Base-by-base conservation (phyloP, 2,888 invertebrate genomes). In the Thumatha senex region DNA sequence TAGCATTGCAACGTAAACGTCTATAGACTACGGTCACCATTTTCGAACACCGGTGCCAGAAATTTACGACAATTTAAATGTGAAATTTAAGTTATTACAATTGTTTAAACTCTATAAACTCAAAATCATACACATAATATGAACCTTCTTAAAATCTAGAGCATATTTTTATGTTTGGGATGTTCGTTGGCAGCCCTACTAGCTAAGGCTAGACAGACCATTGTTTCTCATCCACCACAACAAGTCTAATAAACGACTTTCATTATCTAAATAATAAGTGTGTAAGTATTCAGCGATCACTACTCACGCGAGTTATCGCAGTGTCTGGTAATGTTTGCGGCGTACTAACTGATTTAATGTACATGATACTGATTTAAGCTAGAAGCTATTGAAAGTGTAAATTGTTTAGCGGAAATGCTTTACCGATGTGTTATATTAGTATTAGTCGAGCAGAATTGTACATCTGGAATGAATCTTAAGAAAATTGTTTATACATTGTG, bases 181-280 rank as follows among this genome's bases (percentile, higher is more conserved):
- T n/a, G n/a, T n/a, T n/a, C 10, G 2, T 8, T 15, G 48, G 9
- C 41, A 48, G 8, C 48, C 48, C 48, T 48, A 31, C 35, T 15
- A 5, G 18, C 15, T 31, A 42, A 15, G 18, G 18, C 15, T 31
- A 42, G 30, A 41, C 13, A 8, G 33, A 12, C 12, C 15, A 33
- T 42, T 35, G 36, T 30, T 41, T 36, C 36, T 41, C 10, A 41
- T 36, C 11, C 24, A 15, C n/a, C 35, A 36, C 41, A 41, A 30
- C 41, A 14, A 40, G 18, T 10, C 34, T n/a, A 41, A 12, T 30
- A 30, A 29, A 15, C 13, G 14, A 15, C 33, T 46, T 45, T 40
- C 14, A 46, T 43, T 46, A 39, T 40, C 33, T 40, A 56, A 44
- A 60, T 44, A 55, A 42, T 45, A 56, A 40, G 46, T 39, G 40